Percentiles rank a stretch among this genome's conserved stretches.
Conservation (phyloP, 2,113 vertebrate genomes). For the Tenebrosternarchus preto region DNA sequence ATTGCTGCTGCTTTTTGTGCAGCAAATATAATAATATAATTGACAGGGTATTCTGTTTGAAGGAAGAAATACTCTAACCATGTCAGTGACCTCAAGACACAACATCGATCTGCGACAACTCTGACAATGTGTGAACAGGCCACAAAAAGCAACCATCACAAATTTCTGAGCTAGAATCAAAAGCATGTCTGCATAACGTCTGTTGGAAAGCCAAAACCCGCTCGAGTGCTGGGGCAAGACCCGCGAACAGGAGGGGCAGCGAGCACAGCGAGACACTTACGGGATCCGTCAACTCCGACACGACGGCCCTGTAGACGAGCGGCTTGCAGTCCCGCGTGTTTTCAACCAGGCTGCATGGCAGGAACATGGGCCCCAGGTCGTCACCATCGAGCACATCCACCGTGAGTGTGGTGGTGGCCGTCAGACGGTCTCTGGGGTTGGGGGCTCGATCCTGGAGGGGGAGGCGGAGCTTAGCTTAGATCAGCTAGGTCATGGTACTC, state of each 20-base stretch:
- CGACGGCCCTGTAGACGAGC: slow-evolving; percentile 83
- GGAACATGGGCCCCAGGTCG: slow-evolving; percentile 94
- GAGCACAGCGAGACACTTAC: slow-evolving; percentile 73
- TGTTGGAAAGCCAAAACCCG: no score
- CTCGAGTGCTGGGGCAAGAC: neutral
- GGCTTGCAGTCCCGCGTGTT: slow-evolving; percentile 91
- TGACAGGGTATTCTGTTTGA: neutral
- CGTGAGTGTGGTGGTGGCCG: slow-evolving; percentile 90
- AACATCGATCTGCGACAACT: no score
- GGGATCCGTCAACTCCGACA: slow-evolving; percentile 87
- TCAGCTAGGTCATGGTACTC: no score
- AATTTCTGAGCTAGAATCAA: no score
- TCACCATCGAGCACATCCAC: slow-evolving; percentile 94
- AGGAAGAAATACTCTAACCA: no score
- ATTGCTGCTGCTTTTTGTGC: neutral
- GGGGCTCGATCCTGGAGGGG: slow-evolving; percentile 86
- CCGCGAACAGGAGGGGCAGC: neutral
- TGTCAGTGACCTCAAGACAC: no score
- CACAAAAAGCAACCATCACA: no score
- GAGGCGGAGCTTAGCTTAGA: slow-evolving; percentile 14
- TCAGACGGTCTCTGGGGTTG: slow-evolving; percentile 82
- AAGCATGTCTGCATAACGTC: no score
- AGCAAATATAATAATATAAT: neutral
- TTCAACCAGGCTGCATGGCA: slow-evolving; percentile 88
- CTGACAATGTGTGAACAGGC: no score